Evolutionary conservation across 2,888 invertebrate genomes (phyloP), one percentile per base, ranked within the genome.

Genomic region (Epinotia nisella): DNA sequence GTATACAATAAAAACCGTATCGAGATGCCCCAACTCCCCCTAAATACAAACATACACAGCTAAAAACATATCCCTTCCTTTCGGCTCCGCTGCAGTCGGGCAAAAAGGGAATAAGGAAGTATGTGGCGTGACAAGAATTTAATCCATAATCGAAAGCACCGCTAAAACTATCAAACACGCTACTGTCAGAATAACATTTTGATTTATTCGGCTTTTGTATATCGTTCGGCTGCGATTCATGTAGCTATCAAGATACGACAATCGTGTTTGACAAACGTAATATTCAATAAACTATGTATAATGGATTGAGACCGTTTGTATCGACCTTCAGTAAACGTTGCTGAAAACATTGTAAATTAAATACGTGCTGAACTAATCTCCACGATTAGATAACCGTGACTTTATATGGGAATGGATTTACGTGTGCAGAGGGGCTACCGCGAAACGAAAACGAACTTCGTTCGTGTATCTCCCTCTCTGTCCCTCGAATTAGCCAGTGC

Each of bases 331-430:
- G 49, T 15, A n/a, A 51, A 62, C n/a, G 24, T 62, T 24, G 24
- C 24, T 49, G 62, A 45, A 29, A 62, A 62, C 62, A 24, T 15
- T 29, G 58, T 24, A 29, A n/a, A 29, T 29, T n/a, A 29, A 24
- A 58, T 58, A 29, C 21, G 24, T 58, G 58, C n/a, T 29, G 13
- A 58, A 58, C 58, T 58, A 58, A 58, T 58, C 58, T 49, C 15
- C 29, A n/a, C 58, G 58, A 58, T 58, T 29, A 58, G 58, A 58
- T 58, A 41, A 61, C 45, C 41, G 41, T 61, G 41, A 41, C 61
- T 19, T 21, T 11, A 21, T 56, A 29, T n/a, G 29, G 9, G 58
- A 58, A 58, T 58, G 7, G 7, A 9, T 29, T 29, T 29, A 49
- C 15, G 5, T 45, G 4, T 15, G 15, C 45, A 45, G 45, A 4